Conservation (phyloP, 2,888 invertebrate genomes). For the Eupithecia centaureata region DNA sequence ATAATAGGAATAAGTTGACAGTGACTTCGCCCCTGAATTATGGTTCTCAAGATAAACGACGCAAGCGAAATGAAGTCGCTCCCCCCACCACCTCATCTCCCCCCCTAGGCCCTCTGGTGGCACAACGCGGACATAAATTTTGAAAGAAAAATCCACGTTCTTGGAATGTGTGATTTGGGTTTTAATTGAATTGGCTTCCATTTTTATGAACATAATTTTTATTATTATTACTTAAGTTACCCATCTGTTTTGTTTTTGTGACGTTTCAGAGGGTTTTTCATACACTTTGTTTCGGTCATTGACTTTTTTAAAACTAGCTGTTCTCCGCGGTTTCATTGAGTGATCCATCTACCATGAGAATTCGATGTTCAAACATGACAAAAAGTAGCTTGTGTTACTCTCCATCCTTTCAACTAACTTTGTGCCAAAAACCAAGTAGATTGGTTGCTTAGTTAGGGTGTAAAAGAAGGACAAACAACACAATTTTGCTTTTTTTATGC, state of each 20-base stretch:
- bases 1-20: constrained; percentile 85
- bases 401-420: no score
- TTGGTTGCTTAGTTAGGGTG: no score
- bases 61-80: constrained; percentile 89
- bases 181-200: constrained; percentile 77
- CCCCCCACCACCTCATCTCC: constrained; percentile 62
- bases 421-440: no score
- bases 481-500: no score
- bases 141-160: constrained; percentile 82
- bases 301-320: no score
- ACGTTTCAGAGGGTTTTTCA: not conserved
- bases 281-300: no score
- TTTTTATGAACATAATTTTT: constrained; percentile 7
- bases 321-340: no score
- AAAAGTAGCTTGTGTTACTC: no score
- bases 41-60: constrained; percentile 89
- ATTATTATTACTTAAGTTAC: not conserved
- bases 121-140: constrained; percentile 78
- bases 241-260: not conserved
- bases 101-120: constrained; percentile 66
- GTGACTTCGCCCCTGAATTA: constrained; percentile 85
- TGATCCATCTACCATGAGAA: no score
- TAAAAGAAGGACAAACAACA: no score
- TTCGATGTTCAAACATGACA: no score
- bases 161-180: constrained; percentile 82